Evolutionary conservation across 2,113 vertebrate genomes (phyloP), one percentile per base, ranked within the genome.

Genomic region (Apteryx owenii): DNA sequence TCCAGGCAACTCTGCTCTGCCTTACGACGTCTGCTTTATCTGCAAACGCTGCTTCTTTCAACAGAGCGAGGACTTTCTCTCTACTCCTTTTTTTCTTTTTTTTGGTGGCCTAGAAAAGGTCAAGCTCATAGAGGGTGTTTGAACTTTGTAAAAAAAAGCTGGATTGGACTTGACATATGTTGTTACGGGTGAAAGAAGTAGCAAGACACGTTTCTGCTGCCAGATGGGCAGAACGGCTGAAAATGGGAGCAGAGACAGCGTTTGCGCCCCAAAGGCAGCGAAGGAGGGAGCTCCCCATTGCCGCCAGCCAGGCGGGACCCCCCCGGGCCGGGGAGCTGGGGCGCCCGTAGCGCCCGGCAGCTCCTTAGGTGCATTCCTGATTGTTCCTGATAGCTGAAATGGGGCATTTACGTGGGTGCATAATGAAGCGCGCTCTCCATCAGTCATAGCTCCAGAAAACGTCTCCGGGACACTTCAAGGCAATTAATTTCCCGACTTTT

Each of bases 201-300:
- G 66, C 2, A 4, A 61, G 70, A 36, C 0, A 0, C 16, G 15
- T 61, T 79, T 78, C 15, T 8, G 54, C 8, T n/a, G 29, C n/a
- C 2, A 3, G 12, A 15, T 6, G 38, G 9, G 4, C 23, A 9
- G 60, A 58, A 36, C 38, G 70, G 10, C 53, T 54, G 50, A 17
- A 46, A 17, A 15, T 14, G 28, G 9, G 7, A 69, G 38, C 0
- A 1, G 51, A 13, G 36, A 38, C 50, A 23, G 58, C 0, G 0
- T 22, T 61, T 51, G 23, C 66, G 19, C 44, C 48, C 60, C 25
- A 10, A 20, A 14, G 21, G 42, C 69, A 92, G n/a, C 84, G 16
- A 64, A 28, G 29, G 69, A 7, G 16, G 3, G 42, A 44, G 48
- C 18, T 15, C 23, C 54, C 54, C 26, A 26, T 28, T 10, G 11